Evolutionary conservation across 1,140 invertebrate species (phyloP).

Genomic region (Cydia splendana): DNA sequence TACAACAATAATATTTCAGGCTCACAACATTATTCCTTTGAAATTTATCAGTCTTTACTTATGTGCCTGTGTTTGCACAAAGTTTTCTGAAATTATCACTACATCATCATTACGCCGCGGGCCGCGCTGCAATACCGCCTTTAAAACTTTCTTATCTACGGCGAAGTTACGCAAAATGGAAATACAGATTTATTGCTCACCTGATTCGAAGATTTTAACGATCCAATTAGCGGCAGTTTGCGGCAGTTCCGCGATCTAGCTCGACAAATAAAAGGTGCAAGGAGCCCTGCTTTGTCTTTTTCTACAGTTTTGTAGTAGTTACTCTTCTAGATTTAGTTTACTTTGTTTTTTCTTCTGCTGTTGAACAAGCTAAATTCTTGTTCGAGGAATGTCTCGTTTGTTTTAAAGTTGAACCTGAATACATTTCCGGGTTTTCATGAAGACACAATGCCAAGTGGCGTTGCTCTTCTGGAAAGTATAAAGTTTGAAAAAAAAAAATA

Average conservation of each 20-base stretch:
- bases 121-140: background rate
- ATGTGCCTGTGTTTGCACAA: slow-evolving; percentile 26
- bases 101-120: slow-evolving; percentile 41
- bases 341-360: background rate
- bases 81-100: slow-evolving; percentile 43
- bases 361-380: background rate
- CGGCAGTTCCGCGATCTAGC: background rate
- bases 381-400: background rate
- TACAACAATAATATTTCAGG: too few relatives aligned
- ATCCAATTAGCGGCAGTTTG: slow-evolving; percentile 29
- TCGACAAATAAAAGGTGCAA: slow-evolving; percentile 18
- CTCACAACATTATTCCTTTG: background rate
- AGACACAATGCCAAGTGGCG: background rate
- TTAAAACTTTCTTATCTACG: slow-evolving; percentile 38
- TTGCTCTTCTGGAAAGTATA: background rate
- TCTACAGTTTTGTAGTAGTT: slow-evolving; percentile 11
- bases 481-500: background rate
- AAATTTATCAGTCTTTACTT: background rate
- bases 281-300: slow-evolving; percentile 9
- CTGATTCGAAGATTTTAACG: slow-evolving; percentile 24
- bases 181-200: slow-evolving; percentile 39
- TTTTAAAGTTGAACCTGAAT: background rate
- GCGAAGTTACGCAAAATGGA: slow-evolving; percentile 43
- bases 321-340: background rate
- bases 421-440: background rate